Base-by-base conservation (phyloP, 2,113 vertebrate genomes). In the Pagrus major region DNA sequence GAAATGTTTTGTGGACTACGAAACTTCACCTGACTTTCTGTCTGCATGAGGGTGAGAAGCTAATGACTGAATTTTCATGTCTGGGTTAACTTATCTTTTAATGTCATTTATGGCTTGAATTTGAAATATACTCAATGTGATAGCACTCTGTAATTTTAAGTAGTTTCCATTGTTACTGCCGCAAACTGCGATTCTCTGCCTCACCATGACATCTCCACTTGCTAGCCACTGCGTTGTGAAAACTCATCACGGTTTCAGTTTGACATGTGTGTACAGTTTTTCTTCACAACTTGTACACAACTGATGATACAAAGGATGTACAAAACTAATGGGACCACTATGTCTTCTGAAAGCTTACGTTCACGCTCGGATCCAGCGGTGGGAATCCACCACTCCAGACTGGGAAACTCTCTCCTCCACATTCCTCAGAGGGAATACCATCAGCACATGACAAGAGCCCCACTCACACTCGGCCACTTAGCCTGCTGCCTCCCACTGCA, bases 401-500 rank as follows among this genome's bases (percentile, higher is more conserved):
- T 78, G 81, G 90, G 92, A 87, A 86, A 72, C 71, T 88, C 83
- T 85, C 72, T 75, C 69, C 60, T 82, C 68, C 65, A 65, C 93
- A 92, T 91, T 91, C 93, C 89, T 85, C 31, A 18, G 78, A 71
- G 80, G 88, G 86, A 91, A 91, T 81, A 89, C 88, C 93, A 86
- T 64, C 29, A 68, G 68, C 84, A 83, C 83, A 91, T 87, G 90
- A 93, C 92, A 92, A 91, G 85, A 82, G 84, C 78, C 70, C 68
- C 72, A 87, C 92, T 90, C 86, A 88, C 86, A 84, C 70, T 86
- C 69, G 27, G 84, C 70, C 86, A 88, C 90, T 91, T 86, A 82
- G 86, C 81, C 82, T 14, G 23, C 71, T 67, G 85, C 86, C 87
- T 88, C 91, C 90, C 89, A 91, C 91, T 91, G 86, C 83, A 92